A percentile compares a stretch with the other conserved stretches of the same genome.
Evolutionary conservation across 2,113 vertebrate species (phyloP).

Genomic region (Talpa occidentalis): DNA sequence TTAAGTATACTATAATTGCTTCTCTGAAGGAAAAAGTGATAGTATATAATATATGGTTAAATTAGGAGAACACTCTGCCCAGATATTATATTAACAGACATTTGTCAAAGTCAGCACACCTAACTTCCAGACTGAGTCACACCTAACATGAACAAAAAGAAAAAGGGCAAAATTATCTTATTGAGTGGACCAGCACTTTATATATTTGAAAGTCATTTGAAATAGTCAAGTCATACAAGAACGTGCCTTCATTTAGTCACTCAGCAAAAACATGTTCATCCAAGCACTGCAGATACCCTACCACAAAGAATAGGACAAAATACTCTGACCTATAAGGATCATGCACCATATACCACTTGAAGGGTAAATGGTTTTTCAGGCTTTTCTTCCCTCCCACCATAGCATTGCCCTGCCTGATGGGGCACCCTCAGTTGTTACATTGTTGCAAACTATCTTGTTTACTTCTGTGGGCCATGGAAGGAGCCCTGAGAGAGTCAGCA

Average conservation of each 20-base stretch:
- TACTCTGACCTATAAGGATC: not conserved
- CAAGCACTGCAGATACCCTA: fast-evolving
- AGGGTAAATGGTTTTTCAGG: too few relatives aligned
- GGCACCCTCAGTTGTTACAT: too few relatives aligned
- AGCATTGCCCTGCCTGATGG: too few relatives aligned
- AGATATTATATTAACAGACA: not conserved
- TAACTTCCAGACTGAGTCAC: not conserved
- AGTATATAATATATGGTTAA: not conserved
- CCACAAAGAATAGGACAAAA: not conserved
- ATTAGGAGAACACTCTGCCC: not conserved
- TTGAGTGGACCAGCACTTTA: not conserved
- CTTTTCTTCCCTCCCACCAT: too few relatives aligned
- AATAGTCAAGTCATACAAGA: not conserved
- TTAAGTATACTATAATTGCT: not conserved
- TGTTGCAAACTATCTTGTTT: too few relatives aligned
- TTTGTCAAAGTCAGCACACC: not conserved
- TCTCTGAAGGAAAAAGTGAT: not conserved
- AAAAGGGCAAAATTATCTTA: not conserved
- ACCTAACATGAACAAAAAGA: not conserved
- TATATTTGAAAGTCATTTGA: not conserved
- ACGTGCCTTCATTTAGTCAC: not conserved
- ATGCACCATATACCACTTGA: fast-evolving
- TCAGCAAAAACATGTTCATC: not conserved
- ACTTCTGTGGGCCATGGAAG: too few relatives aligned
- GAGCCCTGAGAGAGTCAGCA: too few relatives aligned